Percentiles rank a stretch among this genome's conserved stretches.
phyloP scores from a whole-genome alignment of 1,140 invertebrate species.

The Apis laboriosa region DNA sequence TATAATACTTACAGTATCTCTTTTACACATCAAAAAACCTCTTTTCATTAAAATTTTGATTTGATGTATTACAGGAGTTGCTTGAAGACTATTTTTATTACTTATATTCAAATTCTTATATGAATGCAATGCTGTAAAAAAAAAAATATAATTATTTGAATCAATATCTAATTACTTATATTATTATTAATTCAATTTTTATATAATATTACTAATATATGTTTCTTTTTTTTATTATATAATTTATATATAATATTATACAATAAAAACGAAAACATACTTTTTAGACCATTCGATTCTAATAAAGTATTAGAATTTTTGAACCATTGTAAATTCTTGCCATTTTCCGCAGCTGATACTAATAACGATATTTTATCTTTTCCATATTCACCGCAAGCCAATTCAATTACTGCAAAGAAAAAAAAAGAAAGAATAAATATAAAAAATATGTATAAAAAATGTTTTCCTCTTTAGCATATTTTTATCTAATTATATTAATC shows the following conservation, averaged over 20 bases:
- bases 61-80: slow-evolving; percentile 87
- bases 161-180: background rate
- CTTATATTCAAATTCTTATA: slow-evolving; percentile 24
- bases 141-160: background rate
- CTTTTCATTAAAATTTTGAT: slow-evolving; percentile 85
- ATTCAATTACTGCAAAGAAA: slow-evolving; percentile 88
- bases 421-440: background rate
- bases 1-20: slow-evolving; percentile 84
- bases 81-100: slow-evolving; percentile 81
- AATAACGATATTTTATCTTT: slow-evolving; percentile 88
- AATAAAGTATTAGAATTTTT: slow-evolving; percentile 81
- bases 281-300: slow-evolving; percentile 82
- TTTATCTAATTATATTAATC: too few species aligned
- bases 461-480: background rate
- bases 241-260: background rate
- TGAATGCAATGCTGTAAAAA: slow-evolving; percentile 59
- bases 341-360: slow-evolving; percentile 87
- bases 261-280: slow-evolving; percentile 64
- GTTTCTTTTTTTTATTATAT: too few species aligned
- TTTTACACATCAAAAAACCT: slow-evolving; percentile 87
- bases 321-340: slow-evolving; percentile 86
- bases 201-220: background rate
- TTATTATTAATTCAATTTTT: background rate
- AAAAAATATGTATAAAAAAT: background rate
- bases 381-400: slow-evolving; percentile 94